A percentile compares a stretch with the other conserved stretches of the same genome.
phyloP scores from a whole-genome alignment of 2,888 invertebrate genomes.

The Drosophila hawaiiensis region DNA sequence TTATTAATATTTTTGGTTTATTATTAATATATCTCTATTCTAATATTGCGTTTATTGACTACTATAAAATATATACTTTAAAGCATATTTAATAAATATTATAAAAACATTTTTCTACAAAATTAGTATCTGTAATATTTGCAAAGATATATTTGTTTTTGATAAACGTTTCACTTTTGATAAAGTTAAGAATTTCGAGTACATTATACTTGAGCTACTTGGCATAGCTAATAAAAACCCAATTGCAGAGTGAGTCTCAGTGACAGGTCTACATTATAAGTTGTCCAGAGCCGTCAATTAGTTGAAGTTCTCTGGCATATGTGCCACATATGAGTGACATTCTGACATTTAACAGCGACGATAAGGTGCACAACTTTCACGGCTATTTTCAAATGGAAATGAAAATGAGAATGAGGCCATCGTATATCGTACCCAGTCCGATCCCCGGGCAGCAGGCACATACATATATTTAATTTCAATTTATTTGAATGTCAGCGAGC shows the following conservation, averaged over 20 bases:
- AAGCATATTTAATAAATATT: background rate
- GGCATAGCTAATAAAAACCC: background rate
- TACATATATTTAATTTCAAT: constrained; percentile 69
- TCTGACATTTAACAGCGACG: constrained; percentile 52
- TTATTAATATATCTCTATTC: background rate
- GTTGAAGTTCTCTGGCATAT: constrained; percentile 6
- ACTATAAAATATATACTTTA: background rate
- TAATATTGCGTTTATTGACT: background rate
- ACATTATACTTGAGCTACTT: too few species aligned
- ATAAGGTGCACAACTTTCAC: constrained; percentile 58
- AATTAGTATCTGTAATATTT: background rate
- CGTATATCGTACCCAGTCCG: background rate
- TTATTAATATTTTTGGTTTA: background rate
- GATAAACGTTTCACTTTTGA: background rate
- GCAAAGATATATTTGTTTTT: background rate
- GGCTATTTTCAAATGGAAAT: constrained; percentile 33
- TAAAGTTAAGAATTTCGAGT: background rate
- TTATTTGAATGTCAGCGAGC: constrained; percentile 71
- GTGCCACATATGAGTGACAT: constrained; percentile 13
- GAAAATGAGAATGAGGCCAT: constrained; percentile 15
- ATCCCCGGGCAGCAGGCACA: background rate
- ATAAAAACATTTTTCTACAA: background rate
- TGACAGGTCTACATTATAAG: constrained; percentile 19
- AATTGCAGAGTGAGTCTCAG: constrained; percentile 18
- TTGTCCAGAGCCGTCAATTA: constrained; percentile 48